Evolutionary conservation across 2,113 vertebrate genomes (phyloP).

Genomic region (Oryzias javanicus): DNA sequence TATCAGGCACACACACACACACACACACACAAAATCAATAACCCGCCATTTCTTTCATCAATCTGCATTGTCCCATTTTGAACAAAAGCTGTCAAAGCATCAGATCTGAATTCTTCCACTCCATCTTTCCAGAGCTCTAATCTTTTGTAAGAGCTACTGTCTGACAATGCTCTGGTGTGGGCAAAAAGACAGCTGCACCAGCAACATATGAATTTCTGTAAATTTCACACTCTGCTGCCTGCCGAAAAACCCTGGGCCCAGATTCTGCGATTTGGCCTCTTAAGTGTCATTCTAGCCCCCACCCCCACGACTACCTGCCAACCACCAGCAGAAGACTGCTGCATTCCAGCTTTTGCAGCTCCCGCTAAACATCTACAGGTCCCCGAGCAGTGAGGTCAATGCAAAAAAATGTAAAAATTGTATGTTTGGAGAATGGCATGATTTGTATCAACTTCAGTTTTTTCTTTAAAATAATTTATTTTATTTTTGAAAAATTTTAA

Average conservation of each 20-base stretch:
- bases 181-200: slow-evolving; percentile 81
- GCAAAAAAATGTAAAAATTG: slow-evolving; percentile 82
- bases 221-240: slow-evolving; percentile 86
- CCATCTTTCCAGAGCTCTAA: slow-evolving; percentile 23
- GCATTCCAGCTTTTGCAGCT: slow-evolving; percentile 67
- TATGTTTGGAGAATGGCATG: slow-evolving; percentile 70
- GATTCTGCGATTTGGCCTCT: slow-evolving; percentile 81
- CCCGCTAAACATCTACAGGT: slow-evolving; percentile 71
- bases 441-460: slow-evolving; percentile 47
- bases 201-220: slow-evolving; percentile 84
- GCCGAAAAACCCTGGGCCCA: slow-evolving; percentile 84
- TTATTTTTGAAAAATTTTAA: too few species aligned
- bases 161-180: slow-evolving; percentile 68
- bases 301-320: slow-evolving; percentile 11
- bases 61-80: slow-evolving; percentile 60
- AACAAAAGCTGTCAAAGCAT: slow-evolving; percentile 51
- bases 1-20: slow-evolving; percentile 8
- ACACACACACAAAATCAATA: slow-evolving; percentile 28
- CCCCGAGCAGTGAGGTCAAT: slow-evolving; percentile 81
- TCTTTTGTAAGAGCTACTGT: slow-evolving; percentile 30
- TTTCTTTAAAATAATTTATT: too few species aligned
- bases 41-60: slow-evolving; percentile 29
- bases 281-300: slow-evolving; percentile 73
- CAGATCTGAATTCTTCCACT: slow-evolving; percentile 78
- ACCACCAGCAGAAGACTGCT: slow-evolving; percentile 68